Conservation (phyloP, 2,113 vertebrate genomes). For the Pontoporia blainvillei region DNA sequence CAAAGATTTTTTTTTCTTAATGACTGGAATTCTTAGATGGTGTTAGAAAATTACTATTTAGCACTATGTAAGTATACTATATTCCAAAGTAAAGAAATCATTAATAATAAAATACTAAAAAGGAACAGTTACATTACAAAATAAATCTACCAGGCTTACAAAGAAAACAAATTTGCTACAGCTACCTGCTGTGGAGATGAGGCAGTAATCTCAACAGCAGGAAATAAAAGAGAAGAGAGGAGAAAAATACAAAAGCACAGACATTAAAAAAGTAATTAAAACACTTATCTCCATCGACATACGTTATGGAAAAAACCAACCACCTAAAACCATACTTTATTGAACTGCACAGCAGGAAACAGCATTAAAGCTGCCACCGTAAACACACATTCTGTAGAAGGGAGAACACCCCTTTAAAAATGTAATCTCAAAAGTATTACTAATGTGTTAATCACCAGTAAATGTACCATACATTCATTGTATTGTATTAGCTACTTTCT, state of each 20-base stretch:
- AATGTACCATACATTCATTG: slow-evolving; percentile 55
- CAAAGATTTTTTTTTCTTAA: slow-evolving; percentile 40
- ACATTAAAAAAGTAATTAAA: slow-evolving; percentile 90
- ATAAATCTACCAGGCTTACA: slow-evolving; percentile 81
- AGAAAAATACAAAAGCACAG: slow-evolving; percentile 83
- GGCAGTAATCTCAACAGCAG: slow-evolving; percentile 85
- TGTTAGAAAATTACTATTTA: slow-evolving; percentile 64
- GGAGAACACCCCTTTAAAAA: slow-evolving; percentile 68
- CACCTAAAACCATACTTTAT: slow-evolving; percentile 76
- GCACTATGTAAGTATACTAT: slow-evolving; percentile 49
- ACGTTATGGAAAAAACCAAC: slow-evolving; percentile 73
- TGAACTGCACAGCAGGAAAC: slow-evolving; percentile 78
- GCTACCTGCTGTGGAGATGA: slow-evolving; percentile 85
- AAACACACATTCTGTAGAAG: slow-evolving; percentile 60
- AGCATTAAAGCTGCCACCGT: slow-evolving; percentile 69
- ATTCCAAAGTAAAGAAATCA: slow-evolving; percentile 76
- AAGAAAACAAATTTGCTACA: slow-evolving; percentile 83
- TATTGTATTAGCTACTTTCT: slow-evolving; percentile 48
- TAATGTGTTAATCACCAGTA: slow-evolving; percentile 76
- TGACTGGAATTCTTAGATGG: slow-evolving; percentile 49
- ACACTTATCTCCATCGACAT: slow-evolving; percentile 87
- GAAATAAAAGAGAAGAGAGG: slow-evolving; percentile 81
- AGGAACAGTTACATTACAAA: slow-evolving; percentile 82
- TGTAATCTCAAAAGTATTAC: slow-evolving; percentile 65
- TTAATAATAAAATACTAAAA: slow-evolving; percentile 80